Conservation (phyloP, 2,113 vertebrate species). For the Noturus placidus region DNA sequence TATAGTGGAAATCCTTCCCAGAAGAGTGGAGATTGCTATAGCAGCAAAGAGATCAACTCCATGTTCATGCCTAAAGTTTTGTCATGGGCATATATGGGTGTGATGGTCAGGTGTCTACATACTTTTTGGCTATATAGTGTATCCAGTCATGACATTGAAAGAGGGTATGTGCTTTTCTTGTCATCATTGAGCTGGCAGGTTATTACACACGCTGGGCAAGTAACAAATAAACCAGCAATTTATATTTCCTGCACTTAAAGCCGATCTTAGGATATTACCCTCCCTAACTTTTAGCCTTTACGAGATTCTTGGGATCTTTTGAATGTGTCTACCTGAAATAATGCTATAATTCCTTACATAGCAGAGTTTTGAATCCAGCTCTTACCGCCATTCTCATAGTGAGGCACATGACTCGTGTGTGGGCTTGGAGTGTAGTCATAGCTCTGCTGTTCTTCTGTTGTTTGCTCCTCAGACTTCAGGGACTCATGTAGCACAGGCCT, state of each 20-base stretch:
- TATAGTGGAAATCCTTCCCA: neutral
- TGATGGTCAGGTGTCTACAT: too few species aligned
- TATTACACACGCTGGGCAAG: neutral
- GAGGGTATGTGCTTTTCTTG: neutral
- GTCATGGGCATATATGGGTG: neutral
- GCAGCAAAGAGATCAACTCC: neutral
- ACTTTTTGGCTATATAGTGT: neutral
- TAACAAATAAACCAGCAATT: neutral
- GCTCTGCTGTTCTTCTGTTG: constrained; percentile 17
- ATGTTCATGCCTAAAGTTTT: neutral
- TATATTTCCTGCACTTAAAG: neutral
- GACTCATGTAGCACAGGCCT: constrained; percentile 31
- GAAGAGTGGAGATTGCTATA: neutral
- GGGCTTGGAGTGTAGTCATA: constrained; percentile 33
- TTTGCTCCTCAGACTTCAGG: constrained; percentile 33
- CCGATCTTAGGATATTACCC: neutral
- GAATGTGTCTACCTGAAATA: neutral
- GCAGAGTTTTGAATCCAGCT: neutral
- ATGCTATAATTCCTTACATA: neutral
- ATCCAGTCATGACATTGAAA: neutral
- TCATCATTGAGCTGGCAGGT: neutral
- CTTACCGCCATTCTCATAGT: constrained; percentile 40
- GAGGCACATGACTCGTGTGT: constrained; percentile 13
- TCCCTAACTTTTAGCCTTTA: neutral
- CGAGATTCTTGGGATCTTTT: neutral